phyloP scores from a whole-genome alignment of 2,113 vertebrate species.

The Rhipidura dahli region DNA sequence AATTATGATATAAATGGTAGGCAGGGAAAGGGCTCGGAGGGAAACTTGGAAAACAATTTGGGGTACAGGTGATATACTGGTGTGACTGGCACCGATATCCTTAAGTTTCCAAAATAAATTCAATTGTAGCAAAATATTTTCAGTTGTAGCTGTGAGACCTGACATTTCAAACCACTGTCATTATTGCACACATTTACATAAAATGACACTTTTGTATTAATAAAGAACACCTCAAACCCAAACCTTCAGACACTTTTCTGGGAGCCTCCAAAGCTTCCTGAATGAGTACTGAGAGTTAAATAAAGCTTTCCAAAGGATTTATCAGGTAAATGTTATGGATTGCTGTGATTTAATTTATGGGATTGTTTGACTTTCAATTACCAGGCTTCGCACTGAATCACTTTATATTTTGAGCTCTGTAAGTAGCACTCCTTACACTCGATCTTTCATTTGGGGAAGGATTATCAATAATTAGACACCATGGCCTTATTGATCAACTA shows the following conservation, averaged over 20 bases:
- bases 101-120: neutral
- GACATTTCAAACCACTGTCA: neutral
- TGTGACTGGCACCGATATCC: neutral
- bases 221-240: neutral
- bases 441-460: constrained; percentile 81
- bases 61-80: rapidly evolving
- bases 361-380: constrained; percentile 86
- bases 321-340: constrained; percentile 82
- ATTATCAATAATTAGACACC: constrained; percentile 86
- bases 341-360: constrained; percentile 80
- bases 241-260: neutral
- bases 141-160: neutral
- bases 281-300: constrained; percentile 70
- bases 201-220: neutral
- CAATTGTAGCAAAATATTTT: neutral
- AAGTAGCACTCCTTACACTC: constrained; percentile 75
- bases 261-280: neutral
- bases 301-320: constrained; percentile 74
- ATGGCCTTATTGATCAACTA: constrained; percentile 78
- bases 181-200: neutral
- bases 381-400: constrained; percentile 77
- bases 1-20: neutral
- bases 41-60: neutral
- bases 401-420: constrained; percentile 75
- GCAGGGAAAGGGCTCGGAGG: neutral